phyloP scores from a whole-genome alignment of 2,113 vertebrate species.

The Anolis sagrei region DNA sequence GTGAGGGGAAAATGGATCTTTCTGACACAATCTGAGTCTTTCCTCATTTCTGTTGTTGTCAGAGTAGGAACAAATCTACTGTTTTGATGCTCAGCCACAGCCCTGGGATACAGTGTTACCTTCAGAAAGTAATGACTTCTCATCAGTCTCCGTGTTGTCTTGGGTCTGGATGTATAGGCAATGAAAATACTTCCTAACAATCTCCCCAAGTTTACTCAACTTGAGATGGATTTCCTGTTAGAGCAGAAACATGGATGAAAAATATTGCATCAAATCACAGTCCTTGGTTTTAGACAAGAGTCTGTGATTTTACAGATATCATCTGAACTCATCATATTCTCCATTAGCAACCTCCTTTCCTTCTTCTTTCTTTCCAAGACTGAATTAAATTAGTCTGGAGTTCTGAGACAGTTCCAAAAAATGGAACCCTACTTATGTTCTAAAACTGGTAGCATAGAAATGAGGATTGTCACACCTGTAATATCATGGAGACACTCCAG shows the following conservation, averaged over 20 bases:
- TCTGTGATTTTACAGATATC: neutral
- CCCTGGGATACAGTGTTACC: slow-evolving; percentile 28
- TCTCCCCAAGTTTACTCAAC: slow-evolving; percentile 22
- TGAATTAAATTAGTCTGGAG: neutral
- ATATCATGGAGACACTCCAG: too few species aligned
- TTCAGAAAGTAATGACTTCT: slow-evolving; percentile 46
- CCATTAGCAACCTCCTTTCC: neutral
- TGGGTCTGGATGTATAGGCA: slow-evolving; percentile 29
- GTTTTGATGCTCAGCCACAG: slow-evolving; percentile 38
- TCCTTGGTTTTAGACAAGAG: slow-evolving; percentile 23
- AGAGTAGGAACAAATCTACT: slow-evolving; percentile 37
- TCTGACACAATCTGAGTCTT: neutral
- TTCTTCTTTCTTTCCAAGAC: neutral
- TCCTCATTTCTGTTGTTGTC: slow-evolving; percentile 36
- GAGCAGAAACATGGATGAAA: neutral
- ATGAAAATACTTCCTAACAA: slow-evolving; percentile 10
- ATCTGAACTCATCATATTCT: slow-evolving; percentile 6
- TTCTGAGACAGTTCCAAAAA: neutral
- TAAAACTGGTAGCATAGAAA: too few species aligned
- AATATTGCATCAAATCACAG: slow-evolving; percentile 14
- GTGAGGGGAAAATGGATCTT: neutral
- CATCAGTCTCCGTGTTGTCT: slow-evolving; percentile 27
- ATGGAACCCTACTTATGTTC: neutral
- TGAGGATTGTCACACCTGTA: too few species aligned
- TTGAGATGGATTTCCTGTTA: slow-evolving; percentile 44